Percentiles rank a stretch among this genome's conserved stretches.
phyloP scores from a whole-genome alignment of 2,888 invertebrate species.

The Mesoligia furuncula region DNA sequence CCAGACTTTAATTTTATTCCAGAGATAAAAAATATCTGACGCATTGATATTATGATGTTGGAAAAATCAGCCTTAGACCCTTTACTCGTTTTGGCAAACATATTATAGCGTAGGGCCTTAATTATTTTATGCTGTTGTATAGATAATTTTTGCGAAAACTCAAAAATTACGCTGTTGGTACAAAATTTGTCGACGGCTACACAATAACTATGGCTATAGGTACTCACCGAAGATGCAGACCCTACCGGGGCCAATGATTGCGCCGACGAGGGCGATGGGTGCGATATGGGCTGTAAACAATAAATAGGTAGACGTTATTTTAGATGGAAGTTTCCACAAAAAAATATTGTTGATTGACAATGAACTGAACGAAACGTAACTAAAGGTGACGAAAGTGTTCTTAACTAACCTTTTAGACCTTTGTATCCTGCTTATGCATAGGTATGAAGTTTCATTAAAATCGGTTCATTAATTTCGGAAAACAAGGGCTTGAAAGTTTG shows the following conservation, averaged over 20 bases:
- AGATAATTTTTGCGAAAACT: background rate
- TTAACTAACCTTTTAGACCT: too few relatives aligned
- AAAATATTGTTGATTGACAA: background rate
- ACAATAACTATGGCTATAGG: background rate
- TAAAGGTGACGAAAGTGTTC: too few relatives aligned
- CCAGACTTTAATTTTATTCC: background rate
- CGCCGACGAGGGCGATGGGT: slow-evolving; percentile 48
- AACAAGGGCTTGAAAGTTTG: too few relatives aligned
- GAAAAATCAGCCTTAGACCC: background rate
- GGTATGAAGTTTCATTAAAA: too few relatives aligned
- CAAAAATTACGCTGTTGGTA: background rate
- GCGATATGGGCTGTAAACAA: slow-evolving; percentile 72
- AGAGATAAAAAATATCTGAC: too few relatives aligned
- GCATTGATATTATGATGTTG: background rate
- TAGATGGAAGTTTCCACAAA: background rate
- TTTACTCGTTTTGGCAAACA: background rate
- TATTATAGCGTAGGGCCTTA: too few relatives aligned
- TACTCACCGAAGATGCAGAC: slow-evolving; percentile 77
- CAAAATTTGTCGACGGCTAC: too few relatives aligned
- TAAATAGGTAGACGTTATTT: background rate
- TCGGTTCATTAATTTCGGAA: too few relatives aligned
- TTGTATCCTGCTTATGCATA: too few relatives aligned
- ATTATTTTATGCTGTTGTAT: too few relatives aligned
- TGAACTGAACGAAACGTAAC: background rate
- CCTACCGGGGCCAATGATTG: slow-evolving; percentile 9